phyloP scores from a whole-genome alignment of 1,140 invertebrate species.

The Drosophila kepulauana region DNA sequence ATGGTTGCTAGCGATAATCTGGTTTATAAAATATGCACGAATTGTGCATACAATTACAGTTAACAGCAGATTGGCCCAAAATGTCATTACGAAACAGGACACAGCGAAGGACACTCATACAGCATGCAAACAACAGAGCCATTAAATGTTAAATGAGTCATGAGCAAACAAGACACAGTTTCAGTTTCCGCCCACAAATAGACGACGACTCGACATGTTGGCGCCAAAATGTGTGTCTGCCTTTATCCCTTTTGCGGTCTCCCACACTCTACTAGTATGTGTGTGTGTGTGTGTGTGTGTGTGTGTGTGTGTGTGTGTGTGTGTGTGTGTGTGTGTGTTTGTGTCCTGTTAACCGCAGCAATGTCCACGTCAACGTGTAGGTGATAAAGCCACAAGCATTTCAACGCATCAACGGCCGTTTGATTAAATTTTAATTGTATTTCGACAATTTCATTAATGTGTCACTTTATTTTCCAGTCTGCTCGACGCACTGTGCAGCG shows the following conservation, averaged over 20 bases:
- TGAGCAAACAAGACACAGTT: constrained; percentile 25
- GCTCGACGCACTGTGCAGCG: constrained; percentile 71
- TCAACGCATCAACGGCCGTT: constrained; percentile 3
- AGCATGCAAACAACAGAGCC: constrained; percentile 4
- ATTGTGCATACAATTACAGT: constrained; percentile 58
- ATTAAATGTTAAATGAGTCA: constrained; percentile 51
- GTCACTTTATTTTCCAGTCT: constrained; percentile 53
- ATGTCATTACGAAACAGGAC: constrained; percentile 54
- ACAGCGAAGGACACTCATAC: constrained; percentile 26
- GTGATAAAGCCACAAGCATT: constrained; percentile 35
- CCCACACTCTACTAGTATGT: not conserved
- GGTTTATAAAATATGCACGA: constrained; percentile 66
- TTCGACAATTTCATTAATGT: constrained; percentile 46
- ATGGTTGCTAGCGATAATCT: constrained; percentile 67
- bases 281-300: not conserved
- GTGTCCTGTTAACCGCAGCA: constrained; percentile 30
- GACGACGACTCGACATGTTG: constrained; percentile 24
- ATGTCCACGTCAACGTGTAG: constrained; percentile 24
- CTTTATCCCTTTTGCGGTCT: not conserved
- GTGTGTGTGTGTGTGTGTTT: constrained; percentile 7
- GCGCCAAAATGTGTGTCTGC: constrained; percentile 51
- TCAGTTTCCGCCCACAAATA: constrained; percentile 2
- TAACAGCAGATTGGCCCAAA: constrained; percentile 56
- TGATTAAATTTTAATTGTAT: constrained; percentile 37
- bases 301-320: not conserved